phyloP scores from a whole-genome alignment of 2,888 invertebrate genomes.

The Xestia xanthographa region DNA sequence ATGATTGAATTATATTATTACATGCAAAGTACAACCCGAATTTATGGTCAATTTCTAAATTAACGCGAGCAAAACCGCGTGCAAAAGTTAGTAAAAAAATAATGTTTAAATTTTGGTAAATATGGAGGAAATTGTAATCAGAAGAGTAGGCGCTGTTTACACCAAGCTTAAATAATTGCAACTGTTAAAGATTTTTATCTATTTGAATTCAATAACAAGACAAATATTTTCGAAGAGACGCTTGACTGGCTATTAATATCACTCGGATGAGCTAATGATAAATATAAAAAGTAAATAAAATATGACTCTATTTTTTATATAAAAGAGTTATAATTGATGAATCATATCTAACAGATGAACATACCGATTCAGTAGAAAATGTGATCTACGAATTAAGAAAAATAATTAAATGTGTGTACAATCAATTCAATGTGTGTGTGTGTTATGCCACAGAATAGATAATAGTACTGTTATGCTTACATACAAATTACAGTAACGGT shows the following conservation, averaged over 20 bases:
- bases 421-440: no score
- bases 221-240: constrained; percentile 17
- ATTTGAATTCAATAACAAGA: constrained; percentile 5
- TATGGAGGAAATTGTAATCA: not conserved
- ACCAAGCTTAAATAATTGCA: not conserved
- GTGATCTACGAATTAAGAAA: not conserved
- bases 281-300: constrained; percentile 18
- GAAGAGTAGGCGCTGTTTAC: not conserved
- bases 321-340: constrained; percentile 4
- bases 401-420: not conserved
- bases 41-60: no score
- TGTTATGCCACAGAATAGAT: no score
- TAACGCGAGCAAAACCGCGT: no score
- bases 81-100: no score
- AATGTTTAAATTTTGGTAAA: not conserved
- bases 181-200: not conserved
- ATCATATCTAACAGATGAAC: not conserved
- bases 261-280: constrained; percentile 1
- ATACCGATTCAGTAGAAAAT: not conserved
- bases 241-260: not conserved
- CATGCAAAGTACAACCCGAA: no score
- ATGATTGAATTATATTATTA: no score
- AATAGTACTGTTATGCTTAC: no score
- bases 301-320: not conserved
- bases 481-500: not conserved